These are phyloP conservation scores for Chaenocephalus aceratus DNA, from an alignment of 2,113 vertebrate genomes.

Conservation along the genomic window DNA sequence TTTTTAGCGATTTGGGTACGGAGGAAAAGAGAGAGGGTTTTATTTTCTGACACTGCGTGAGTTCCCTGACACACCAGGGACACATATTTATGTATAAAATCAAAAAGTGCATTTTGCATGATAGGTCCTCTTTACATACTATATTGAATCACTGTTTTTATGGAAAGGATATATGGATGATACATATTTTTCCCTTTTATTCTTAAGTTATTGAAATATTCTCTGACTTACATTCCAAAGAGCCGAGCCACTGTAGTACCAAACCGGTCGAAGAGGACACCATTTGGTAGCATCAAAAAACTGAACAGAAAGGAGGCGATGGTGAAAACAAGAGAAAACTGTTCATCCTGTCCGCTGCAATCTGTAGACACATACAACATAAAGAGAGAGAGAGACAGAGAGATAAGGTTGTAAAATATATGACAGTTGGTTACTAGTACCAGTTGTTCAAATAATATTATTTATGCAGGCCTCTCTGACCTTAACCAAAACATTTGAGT, in stretches of 20 bases:
- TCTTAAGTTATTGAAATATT: neutral
- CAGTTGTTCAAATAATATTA: neutral
- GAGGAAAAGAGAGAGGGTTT: too few relatives aligned
- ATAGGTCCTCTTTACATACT: too few relatives aligned
- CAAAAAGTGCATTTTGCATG: too few relatives aligned
- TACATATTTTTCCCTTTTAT: too few relatives aligned
- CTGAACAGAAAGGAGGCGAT: constrained; percentile 93
- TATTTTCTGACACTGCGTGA: too few relatives aligned
- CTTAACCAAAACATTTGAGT: too few relatives aligned
- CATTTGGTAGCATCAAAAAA: constrained; percentile 88
- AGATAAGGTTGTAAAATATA: neutral
- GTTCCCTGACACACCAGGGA: too few relatives aligned
- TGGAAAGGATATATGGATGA: too few relatives aligned
- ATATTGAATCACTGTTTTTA: too few relatives aligned
- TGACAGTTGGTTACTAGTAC: neutral
- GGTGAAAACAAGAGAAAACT: constrained; percentile 91
- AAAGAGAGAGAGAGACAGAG: neutral
- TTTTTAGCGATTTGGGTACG: too few relatives aligned
- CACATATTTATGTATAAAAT: too few relatives aligned
- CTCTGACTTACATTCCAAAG: constrained; percentile 87
- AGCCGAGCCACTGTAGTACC: constrained; percentile 88
- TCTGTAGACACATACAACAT: constrained; percentile 69
- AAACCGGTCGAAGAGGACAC: constrained; percentile 90
- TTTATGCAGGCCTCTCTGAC: neutral
- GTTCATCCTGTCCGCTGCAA: constrained; percentile 88